Base-by-base conservation (phyloP, 1,140 invertebrate genomes). In the Aporrectodea caliginosa region DNA sequence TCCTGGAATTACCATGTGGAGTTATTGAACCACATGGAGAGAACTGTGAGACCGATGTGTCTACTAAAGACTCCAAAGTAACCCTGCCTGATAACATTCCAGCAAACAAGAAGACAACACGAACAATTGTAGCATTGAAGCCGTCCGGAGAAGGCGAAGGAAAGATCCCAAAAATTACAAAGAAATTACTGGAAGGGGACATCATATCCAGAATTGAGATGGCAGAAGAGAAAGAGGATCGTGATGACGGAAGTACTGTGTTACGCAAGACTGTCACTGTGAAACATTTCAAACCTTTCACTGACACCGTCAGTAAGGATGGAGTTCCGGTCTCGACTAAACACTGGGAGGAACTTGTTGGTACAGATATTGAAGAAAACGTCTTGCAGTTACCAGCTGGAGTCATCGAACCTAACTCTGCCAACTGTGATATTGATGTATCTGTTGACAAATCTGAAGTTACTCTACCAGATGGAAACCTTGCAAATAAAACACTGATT, bases 301-400 rank as follows among this genome's bases (percentile, higher is more conserved):
- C 35, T 27, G 75, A 76, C 12, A 58, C 29, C 35, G 43, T n/a
- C 43, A 35, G 29, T 35, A 27, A 27, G 2, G 35, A 76, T 58
- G 75, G 75, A 1, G 35, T 76, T 27, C 75, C 35, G 6, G 43
- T 35, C 22, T 35, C 33, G 1, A 43, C 1, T 2, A 58, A 58
- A 22, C 43, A 58, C 22, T 58, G 43, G 43, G 43, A 58, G 22
- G 43, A 58, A 58, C 43, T 58, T 6, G 69, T 80, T 16, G 74
- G 75, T 2, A 43, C 33, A 16, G 69, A 77, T 68, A 32, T 78
- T 0, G 79, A 80, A 34, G 69, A 80, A 12, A 35, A 77, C 30
- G 35, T 71, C 14, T 30, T 80, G 12, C 34, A 75, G 32, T 22
- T 80, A 69, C 79, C 79, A 16, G 22, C n/a, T 12, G 75, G 70